A percentile compares a stretch with the other conserved stretches of the same genome.
phyloP scores from a whole-genome alignment of 2,888 invertebrate species.

The Argyra leucocephala region DNA sequence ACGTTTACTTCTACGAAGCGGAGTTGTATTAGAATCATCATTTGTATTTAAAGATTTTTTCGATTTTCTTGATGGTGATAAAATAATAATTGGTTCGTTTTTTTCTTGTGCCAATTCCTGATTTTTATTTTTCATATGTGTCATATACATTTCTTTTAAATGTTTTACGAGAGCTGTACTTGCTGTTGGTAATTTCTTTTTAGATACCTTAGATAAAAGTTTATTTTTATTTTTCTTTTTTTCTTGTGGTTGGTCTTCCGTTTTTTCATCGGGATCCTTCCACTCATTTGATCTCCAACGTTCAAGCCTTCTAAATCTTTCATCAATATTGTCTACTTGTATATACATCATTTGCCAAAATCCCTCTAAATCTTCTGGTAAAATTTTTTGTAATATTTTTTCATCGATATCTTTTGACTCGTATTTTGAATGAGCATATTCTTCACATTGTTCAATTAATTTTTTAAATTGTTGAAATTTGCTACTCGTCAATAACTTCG shows the following conservation, averaged over 20 bases:
- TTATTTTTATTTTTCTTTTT: background rate
- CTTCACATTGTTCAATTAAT: constrained; percentile 44
- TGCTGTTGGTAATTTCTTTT: constrained; percentile 19
- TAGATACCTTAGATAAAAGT: constrained; percentile 9
- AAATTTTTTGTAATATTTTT: constrained; percentile 31
- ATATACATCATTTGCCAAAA: constrained; percentile 55
- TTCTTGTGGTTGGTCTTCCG: background rate
- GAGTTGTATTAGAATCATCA: background rate
- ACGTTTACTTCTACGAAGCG: background rate
- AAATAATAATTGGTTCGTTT: background rate
- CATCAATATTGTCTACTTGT: constrained; percentile 45
- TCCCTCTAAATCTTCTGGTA: constrained; percentile 60
- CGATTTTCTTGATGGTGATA: background rate
- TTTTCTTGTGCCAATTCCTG: constrained; percentile 18
- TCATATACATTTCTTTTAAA: background rate
- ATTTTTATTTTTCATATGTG: constrained; percentile 18
- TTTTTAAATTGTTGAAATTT: constrained; percentile 63
- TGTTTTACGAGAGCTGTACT: constrained; percentile 19
- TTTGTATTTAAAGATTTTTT: background rate
- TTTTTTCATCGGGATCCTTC: constrained; percentile 36
- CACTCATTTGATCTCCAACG: constrained; percentile 36
- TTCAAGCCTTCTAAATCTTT: constrained; percentile 34
- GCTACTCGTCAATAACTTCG: constrained; percentile 58
- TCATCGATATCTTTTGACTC: constrained; percentile 24
- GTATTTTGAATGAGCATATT: constrained; percentile 17